These are phyloP conservation scores for Elephantulus edwardii DNA, from an alignment of 2,113 vertebrate genomes.

Conservation along the genomic window DNA sequence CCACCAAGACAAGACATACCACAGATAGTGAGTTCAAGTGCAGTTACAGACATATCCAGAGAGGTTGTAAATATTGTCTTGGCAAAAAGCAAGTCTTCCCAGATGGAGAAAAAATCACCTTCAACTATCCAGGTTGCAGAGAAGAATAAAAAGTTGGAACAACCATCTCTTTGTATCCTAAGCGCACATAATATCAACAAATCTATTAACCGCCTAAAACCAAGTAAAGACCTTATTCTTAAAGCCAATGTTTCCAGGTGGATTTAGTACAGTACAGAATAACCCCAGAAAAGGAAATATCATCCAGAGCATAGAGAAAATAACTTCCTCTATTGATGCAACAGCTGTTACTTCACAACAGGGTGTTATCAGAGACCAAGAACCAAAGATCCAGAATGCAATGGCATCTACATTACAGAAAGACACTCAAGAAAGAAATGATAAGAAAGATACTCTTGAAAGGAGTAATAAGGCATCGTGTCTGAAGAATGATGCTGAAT, in stretches of 20 bases:
- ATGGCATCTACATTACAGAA: conserved; percentile 74
- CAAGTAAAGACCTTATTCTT: conserved; percentile 68
- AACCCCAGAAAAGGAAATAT: conserved; percentile 61
- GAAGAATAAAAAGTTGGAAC: conserved; percentile 71
- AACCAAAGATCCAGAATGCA: conserved; percentile 81
- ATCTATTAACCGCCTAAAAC: conserved; percentile 56
- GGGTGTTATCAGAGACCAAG: conserved; percentile 77
- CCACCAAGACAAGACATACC: conserved; percentile 70
- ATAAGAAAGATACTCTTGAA: conserved; percentile 66
- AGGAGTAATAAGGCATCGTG: conserved; percentile 63
- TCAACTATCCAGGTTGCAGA: conserved; percentile 57
- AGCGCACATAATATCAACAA: conserved; percentile 65
- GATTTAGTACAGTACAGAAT: conserved; percentile 64
- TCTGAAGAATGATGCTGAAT: conserved; percentile 77
- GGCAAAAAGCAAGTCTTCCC: conserved; percentile 81
- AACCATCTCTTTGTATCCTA: conserved; percentile 52
- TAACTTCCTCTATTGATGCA: conserved; percentile 70
- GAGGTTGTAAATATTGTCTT: conserved; percentile 83
- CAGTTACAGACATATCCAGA: conserved; percentile 78
- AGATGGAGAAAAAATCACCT: conserved; percentile 62
- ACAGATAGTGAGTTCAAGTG: conserved; percentile 69
- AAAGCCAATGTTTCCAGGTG: conserved; percentile 55
- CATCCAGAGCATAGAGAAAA: conserved; percentile 67
- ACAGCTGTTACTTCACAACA: conserved; percentile 75
- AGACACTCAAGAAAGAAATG: conserved; percentile 59